These are phyloP conservation scores for Nemopilema nomurai DNA, from an alignment of 30 jellyfish, hydroid and myxozoan genomes.

Conservation along the genomic window DNA sequence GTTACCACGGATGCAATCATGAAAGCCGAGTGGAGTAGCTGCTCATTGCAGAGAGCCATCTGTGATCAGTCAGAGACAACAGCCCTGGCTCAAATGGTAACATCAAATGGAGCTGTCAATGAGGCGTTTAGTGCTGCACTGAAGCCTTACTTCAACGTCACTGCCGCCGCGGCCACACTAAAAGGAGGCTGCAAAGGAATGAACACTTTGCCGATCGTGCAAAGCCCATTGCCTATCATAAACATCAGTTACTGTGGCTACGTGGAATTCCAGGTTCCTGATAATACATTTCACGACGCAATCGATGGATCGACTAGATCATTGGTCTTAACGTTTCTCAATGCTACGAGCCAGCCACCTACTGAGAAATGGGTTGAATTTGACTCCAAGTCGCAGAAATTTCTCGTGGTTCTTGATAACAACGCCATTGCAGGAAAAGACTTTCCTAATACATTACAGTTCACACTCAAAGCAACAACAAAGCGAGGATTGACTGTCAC, in stretches of 20 bases:
- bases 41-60: slow-evolving; percentile 32
- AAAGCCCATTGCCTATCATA: slow-evolving; percentile 63
- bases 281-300: slow-evolving; percentile 75
- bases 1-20: slow-evolving; percentile 25
- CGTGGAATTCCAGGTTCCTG: slow-evolving; percentile 55
- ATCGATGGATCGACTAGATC: slow-evolving; percentile 79
- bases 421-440: background rate
- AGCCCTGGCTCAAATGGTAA: slow-evolving; percentile 11
- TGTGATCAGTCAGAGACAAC: slow-evolving; percentile 53
- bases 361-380: slow-evolving; percentile 53
- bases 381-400: slow-evolving; percentile 53
- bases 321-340: slow-evolving; percentile 53
- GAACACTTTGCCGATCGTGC: slow-evolving; percentile 68
- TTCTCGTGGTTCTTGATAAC: slow-evolving; percentile 34
- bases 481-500: slow-evolving; percentile 77
- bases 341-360: slow-evolving; percentile 31
- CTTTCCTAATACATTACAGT: slow-evolving; percentile 39
- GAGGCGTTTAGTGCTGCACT: slow-evolving; percentile 59
- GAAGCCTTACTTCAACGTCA: slow-evolving; percentile 21
- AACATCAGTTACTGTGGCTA: slow-evolving; percentile 68
- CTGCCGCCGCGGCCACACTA: background rate
- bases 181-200: slow-evolving; percentile 68
- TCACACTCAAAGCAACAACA: slow-evolving; percentile 67
- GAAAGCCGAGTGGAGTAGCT: slow-evolving; percentile 75
- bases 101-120: slow-evolving; percentile 30